These are phyloP conservation scores for Zelostemma sp. DNA, from an alignment of 1,140 invertebrate genomes.

Conservation along the genomic window DNA sequence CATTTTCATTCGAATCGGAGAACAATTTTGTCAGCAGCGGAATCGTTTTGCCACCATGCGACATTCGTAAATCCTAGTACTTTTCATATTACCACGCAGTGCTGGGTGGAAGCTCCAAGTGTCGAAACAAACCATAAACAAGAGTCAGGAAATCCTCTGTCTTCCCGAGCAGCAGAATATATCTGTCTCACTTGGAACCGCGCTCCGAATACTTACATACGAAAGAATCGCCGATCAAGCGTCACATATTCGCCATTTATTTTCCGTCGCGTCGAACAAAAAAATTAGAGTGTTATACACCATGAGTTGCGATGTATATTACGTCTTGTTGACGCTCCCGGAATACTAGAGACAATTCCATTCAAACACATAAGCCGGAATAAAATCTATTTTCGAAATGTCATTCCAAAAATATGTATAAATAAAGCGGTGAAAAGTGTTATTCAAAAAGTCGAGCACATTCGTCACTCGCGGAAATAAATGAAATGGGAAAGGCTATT, in stretches of 20 bases:
- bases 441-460: too few species aligned
- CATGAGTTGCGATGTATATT: constrained; percentile 19
- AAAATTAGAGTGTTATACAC: constrained; percentile 26
- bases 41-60: constrained; percentile 20
- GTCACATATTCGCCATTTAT: constrained; percentile 21
- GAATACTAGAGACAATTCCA: too few species aligned
- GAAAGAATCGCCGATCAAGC: constrained; percentile 23
- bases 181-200: constrained; percentile 23
- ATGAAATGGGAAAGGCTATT: background rate
- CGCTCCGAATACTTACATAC: constrained; percentile 3
- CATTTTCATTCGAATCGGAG: constrained; percentile 9
- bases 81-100: constrained; percentile 34
- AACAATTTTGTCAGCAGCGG: constrained; percentile 4
- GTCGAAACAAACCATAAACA: constrained; percentile 42
- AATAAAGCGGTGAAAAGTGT: too few species aligned
- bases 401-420: too few species aligned
- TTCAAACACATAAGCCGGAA: background rate
- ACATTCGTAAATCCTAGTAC: constrained; percentile 32
- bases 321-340: background rate
- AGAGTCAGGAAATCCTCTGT: constrained; percentile 44
- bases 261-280: constrained; percentile 17
- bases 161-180: constrained; percentile 21
- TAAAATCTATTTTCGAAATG: too few species aligned
- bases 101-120: constrained; percentile 18
- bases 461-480: too few species aligned